phyloP scores from a whole-genome alignment of 2,797 vertebrate genomes.

The Kryptopterus vitreolus region DNA sequence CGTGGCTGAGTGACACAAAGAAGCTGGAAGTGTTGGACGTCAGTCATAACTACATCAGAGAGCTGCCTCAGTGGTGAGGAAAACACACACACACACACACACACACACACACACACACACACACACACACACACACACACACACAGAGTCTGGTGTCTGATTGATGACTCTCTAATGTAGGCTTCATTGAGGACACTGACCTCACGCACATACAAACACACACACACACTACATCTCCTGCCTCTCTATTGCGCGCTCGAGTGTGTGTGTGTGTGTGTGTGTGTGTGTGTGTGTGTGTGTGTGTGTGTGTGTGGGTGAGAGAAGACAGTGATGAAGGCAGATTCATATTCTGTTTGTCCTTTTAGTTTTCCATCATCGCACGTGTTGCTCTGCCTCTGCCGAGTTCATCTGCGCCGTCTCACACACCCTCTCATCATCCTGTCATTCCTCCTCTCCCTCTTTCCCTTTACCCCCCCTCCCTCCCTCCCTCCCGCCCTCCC shows the following conservation, averaged over 20 bases:
- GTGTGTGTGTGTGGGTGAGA: not conserved
- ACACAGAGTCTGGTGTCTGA: not conserved
- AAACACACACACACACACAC: constrained; percentile 46
- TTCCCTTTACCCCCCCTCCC: not conserved
- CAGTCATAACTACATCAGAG: constrained; percentile 88
- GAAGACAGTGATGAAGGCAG: not conserved
- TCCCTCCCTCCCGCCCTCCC: not conserved
- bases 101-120: constrained; percentile 13
- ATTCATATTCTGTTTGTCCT: not conserved
- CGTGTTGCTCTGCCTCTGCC: not conserved
- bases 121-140: constrained; percentile 10
- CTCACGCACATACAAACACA: too few species aligned
- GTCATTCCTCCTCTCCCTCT: not conserved
- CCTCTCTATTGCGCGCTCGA: too few species aligned
- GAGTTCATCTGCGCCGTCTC: not conserved
- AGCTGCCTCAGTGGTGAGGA: constrained; percentile 91
- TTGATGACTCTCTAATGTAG: constrained; percentile 66
- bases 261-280: constrained; percentile 1
- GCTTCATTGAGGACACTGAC: constrained; percentile 59
- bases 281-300: not conserved
- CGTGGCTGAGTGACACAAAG: constrained; percentile 91
- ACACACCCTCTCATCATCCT: not conserved
- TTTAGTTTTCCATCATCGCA: not conserved
- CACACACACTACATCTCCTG: constrained; percentile 35
- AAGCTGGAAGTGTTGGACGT: constrained; percentile 93